Conservation (phyloP, 2,113 vertebrate species). For the Cephalopterus ornatus region DNA sequence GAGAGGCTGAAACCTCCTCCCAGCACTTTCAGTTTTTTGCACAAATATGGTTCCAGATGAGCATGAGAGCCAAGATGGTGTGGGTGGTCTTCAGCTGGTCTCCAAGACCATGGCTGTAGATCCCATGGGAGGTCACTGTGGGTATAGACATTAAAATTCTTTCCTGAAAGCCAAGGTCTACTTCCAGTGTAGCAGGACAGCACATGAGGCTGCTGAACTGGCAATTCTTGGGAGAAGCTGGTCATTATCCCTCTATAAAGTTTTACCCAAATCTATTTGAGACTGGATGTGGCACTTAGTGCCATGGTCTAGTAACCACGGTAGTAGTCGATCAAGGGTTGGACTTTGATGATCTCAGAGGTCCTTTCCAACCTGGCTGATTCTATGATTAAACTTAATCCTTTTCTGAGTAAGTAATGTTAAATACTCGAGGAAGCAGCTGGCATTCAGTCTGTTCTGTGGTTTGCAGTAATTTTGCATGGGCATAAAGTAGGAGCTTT, state of each 20-base stretch:
- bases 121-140: background rate
- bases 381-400: background rate
- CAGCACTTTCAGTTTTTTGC: background rate
- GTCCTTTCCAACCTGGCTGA: too few species aligned
- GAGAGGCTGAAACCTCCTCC: background rate
- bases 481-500: background rate
- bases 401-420: background rate
- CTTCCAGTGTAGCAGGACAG: background rate
- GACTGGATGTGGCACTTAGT: too few species aligned
- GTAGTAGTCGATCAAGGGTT: too few species aligned
- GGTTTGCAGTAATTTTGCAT: background rate
- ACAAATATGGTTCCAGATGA: background rate
- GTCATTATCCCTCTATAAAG: background rate
- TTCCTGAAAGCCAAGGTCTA: background rate
- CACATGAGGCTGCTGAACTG: background rate
- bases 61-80: background rate
- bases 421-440: background rate
- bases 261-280: background rate
- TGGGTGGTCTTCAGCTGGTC: background rate
- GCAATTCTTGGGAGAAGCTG: background rate
- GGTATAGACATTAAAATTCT: background rate
- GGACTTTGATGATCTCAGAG: too few species aligned
- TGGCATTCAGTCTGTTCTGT: background rate
- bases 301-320: too few species aligned
- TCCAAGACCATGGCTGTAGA: background rate